Percentiles rank a stretch among this genome's conserved stretches.
phyloP scores from a whole-genome alignment of 2,888 invertebrate species.

The Nasonia oneida region DNA sequence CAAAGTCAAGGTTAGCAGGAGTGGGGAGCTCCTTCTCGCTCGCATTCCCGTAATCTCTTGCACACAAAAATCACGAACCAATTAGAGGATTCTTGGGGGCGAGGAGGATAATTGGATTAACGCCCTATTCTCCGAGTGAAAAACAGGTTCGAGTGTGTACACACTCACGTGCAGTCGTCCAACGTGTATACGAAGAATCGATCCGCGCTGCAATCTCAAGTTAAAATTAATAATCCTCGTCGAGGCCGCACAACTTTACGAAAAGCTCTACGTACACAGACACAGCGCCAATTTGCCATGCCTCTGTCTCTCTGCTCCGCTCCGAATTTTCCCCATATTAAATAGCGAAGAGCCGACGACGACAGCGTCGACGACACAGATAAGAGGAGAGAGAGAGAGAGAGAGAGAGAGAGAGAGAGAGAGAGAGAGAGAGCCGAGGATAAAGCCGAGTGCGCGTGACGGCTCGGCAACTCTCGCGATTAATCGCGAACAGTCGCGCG shows the following conservation, averaged over 20 bases:
- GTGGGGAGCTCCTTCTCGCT: too few species aligned
- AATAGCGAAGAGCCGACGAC: not conserved
- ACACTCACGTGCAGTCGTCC: too few species aligned
- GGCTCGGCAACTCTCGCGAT: constrained; percentile 38
- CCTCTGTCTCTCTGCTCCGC: too few species aligned
- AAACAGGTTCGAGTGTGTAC: too few species aligned
- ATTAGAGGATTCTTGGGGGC: not conserved
- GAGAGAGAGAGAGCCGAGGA: not conserved
- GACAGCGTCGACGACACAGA: not conserved
- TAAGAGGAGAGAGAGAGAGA: not conserved
- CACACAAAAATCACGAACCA: not conserved
- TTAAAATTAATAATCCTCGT: too few species aligned
- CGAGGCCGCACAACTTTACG: too few species aligned
- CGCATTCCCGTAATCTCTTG: not conserved
- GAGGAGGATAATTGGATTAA: not conserved
- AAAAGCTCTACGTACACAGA: too few species aligned
- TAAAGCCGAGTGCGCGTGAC: constrained; percentile 31
- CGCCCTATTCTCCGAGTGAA: not conserved
- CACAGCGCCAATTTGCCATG: too few species aligned
- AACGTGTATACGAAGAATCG: too few species aligned
- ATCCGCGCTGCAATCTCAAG: too few species aligned
- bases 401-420: not conserved
- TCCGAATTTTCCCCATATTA: not conserved
- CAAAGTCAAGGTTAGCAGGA: too few species aligned
- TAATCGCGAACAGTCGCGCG: constrained; percentile 38